Conservation (phyloP, 2,888 invertebrate species). For the Eudemis profundana region DNA sequence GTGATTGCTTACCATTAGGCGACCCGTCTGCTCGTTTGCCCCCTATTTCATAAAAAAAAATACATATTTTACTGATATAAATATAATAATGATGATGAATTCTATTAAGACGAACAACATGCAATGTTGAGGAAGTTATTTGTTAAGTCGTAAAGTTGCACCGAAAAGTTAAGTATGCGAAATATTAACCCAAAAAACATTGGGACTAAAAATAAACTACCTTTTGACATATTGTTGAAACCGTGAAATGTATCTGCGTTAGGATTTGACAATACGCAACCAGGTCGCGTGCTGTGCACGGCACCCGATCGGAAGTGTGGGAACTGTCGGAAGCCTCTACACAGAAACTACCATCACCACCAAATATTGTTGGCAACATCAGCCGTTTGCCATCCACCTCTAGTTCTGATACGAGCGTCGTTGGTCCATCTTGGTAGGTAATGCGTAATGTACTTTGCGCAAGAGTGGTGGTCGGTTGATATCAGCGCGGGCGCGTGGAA, state of each 20-base stretch:
- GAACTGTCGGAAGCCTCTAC: constrained; percentile 70
- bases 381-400: not conserved
- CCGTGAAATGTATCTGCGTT: not conserved
- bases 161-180: too few relatives aligned
- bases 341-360: constrained; percentile 51
- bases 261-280: constrained; percentile 43
- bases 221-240: not conserved
- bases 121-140: too few relatives aligned
- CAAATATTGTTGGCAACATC: not conserved
- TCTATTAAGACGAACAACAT: too few relatives aligned
- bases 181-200: too few relatives aligned
- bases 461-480: constrained; percentile 23
- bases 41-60: too few relatives aligned
- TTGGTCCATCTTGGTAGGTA: not conserved
- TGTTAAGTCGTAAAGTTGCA: too few relatives aligned
- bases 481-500: constrained; percentile 7
- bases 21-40: too few relatives aligned
- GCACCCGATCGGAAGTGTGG: constrained; percentile 64
- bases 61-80: too few relatives aligned
- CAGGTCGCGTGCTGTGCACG: constrained; percentile 61
- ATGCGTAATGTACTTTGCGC: constrained; percentile 12
- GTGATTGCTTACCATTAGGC: too few relatives aligned
- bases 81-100: too few relatives aligned
- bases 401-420: not conserved
- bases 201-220: too few relatives aligned